Evolutionary conservation across 2,888 invertebrate genomes (phyloP).

Genomic region (Agrochola lota): DNA sequence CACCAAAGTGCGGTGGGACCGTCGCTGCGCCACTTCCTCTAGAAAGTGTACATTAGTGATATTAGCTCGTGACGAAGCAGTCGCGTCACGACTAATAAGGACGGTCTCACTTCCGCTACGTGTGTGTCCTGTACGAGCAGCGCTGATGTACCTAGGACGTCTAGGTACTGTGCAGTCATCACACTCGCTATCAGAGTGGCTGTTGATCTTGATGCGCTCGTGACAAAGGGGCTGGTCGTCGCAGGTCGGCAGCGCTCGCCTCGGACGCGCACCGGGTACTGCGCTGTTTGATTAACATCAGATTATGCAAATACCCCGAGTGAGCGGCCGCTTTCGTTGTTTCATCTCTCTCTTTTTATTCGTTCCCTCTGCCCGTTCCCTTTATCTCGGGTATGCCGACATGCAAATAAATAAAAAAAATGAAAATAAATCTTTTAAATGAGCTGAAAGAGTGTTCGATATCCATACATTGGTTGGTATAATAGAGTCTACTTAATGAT

Average conservation of each 20-base stretch:
- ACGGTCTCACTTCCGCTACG: conserved; percentile 76
- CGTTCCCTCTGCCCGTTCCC: conserved; percentile 82
- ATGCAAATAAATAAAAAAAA: conserved; percentile 85
- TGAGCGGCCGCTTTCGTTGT: conserved; percentile 88
- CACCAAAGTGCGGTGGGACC: conserved; percentile 58
- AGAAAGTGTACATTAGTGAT: conserved; percentile 64
- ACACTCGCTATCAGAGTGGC: conserved; percentile 44
- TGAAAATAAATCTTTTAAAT: conserved; percentile 85
- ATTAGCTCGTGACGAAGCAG: conserved; percentile 66
- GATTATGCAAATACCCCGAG: conserved; percentile 89
- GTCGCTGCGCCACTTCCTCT: conserved; percentile 73
- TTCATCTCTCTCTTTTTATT: conserved; percentile 86
- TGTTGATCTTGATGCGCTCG: conserved; percentile 56
- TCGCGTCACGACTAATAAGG: conserved; percentile 76
- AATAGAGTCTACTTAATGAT: conserved; percentile 85
- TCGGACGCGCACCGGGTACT: conserved; percentile 72
- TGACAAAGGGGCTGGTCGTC: conserved; percentile 56
- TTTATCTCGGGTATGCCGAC: conserved; percentile 89
- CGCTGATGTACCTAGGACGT: conserved; percentile 19
- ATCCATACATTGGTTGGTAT: conserved; percentile 83
- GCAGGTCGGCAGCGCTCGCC: conserved; percentile 45
- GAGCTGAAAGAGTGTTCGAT: conserved; percentile 88
- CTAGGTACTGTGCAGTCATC: conserved; percentile 39
- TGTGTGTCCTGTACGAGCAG: conserved; percentile 70
- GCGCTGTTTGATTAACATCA: conserved; percentile 89